Conservation (phyloP, 2,113 vertebrate species). For the Anarrhichthys ocellatus region DNA sequence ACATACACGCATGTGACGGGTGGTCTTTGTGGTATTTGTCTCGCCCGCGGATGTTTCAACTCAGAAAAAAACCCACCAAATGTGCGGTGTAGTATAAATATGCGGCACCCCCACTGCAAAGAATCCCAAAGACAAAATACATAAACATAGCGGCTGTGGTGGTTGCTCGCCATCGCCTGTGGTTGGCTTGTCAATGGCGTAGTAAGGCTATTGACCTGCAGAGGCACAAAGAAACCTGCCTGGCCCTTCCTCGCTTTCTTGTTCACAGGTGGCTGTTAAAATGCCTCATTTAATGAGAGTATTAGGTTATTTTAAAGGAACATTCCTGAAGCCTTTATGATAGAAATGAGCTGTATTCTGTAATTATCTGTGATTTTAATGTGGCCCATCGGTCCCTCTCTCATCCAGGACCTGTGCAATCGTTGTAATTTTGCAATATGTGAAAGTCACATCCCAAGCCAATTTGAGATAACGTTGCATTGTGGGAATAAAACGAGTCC, state of each 20-base stretch:
- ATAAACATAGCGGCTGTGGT: too few relatives aligned
- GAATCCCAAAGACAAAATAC: too few relatives aligned
- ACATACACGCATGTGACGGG: too few relatives aligned
- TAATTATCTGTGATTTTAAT: conserved; percentile 22
- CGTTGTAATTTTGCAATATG: conserved; percentile 7
- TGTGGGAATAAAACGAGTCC: conserved; percentile 21
- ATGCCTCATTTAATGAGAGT: not conserved
- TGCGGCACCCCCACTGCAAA: too few relatives aligned
- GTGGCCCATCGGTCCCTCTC: conserved; percentile 9
- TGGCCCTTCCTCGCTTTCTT: not conserved
- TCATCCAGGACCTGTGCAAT: not conserved
- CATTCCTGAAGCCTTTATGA: conserved; percentile 20
- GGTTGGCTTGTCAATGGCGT: too few relatives aligned
- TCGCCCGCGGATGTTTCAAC: too few relatives aligned
- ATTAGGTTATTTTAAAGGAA: conserved; percentile 7
- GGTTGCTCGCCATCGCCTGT: too few relatives aligned
- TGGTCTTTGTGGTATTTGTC: too few relatives aligned
- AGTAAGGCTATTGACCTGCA: not conserved
- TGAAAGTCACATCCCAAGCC: not conserved
- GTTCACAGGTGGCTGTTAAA: conserved; percentile 4
- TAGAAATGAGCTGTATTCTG: not conserved
- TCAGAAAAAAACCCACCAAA: too few relatives aligned
- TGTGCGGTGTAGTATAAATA: too few relatives aligned
- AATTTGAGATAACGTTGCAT: conserved; percentile 32
- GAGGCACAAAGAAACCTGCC: not conserved